Percentiles rank a stretch among this genome's conserved stretches.
These are phyloP conservation scores for Phortica okadai DNA, from an alignment of 2,888 invertebrate species.

Conservation along the genomic window DNA sequence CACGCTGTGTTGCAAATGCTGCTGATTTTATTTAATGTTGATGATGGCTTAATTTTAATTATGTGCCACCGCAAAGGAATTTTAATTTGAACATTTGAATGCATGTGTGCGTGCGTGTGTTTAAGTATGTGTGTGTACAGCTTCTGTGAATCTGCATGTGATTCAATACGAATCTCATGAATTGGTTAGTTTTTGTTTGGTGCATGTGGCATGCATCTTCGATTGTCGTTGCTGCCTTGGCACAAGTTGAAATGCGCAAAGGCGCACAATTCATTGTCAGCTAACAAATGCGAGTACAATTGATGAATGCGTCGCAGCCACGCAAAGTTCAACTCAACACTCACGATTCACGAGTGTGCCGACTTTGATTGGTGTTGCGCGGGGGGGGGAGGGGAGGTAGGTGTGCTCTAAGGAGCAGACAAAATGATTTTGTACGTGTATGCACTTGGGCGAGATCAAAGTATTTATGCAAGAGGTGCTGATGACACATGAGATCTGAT, in stretches of 20 bases:
- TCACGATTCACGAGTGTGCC: constrained; percentile 21
- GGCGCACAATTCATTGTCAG: constrained; percentile 69
- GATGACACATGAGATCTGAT: constrained; percentile 14
- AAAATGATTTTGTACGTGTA: constrained; percentile 65
- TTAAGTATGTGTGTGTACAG: constrained; percentile 33
- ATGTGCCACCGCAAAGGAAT: constrained; percentile 57
- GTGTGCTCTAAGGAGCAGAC: constrained; percentile 58
- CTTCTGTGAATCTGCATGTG: constrained; percentile 37
- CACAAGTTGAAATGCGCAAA: constrained; percentile 41
- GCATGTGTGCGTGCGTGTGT: constrained; percentile 33
- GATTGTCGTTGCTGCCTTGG: constrained; percentile 4
- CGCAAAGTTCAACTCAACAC: constrained; percentile 57
- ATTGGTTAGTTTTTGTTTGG: neutral
- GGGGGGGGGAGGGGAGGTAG: neutral
- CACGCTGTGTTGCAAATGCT: neutral
- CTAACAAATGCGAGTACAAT: constrained; percentile 67
- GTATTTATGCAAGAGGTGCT: neutral
- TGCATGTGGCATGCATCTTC: neutral
- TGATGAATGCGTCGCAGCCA: constrained; percentile 73
- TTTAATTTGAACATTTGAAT: constrained; percentile 63
- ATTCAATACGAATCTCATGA: neutral
- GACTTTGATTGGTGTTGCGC: neutral
- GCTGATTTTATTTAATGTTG: neutral
- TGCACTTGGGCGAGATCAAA: constrained; percentile 39
- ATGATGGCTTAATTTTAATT: constrained; percentile 59